Conservation (phyloP, 2,888 invertebrate genomes). For the Achlya flavicornis region DNA sequence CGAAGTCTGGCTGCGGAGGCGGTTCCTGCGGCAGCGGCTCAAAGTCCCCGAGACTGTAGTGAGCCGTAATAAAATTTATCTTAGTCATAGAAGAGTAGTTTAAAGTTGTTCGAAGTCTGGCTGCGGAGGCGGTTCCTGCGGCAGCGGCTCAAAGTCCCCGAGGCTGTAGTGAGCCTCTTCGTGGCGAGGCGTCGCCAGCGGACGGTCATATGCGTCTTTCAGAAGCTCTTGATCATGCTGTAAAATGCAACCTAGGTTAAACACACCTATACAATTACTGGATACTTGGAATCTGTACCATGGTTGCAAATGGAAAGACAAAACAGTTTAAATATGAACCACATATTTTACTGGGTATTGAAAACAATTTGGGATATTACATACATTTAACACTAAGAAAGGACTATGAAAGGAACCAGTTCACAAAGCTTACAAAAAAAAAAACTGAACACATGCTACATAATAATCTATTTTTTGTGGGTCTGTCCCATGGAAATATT, state of each 20-base stretch:
- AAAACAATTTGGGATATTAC: too few relatives aligned
- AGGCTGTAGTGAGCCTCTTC: slow-evolving; percentile 77
- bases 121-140: slow-evolving; percentile 79
- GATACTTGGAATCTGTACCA: too few relatives aligned
- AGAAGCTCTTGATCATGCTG: slow-evolving; percentile 76
- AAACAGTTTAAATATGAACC: too few relatives aligned
- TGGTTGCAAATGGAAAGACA: too few relatives aligned
- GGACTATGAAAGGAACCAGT: too few relatives aligned
- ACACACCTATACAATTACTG: too few relatives aligned
- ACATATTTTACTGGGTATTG: too few relatives aligned
- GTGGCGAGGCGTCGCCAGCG: slow-evolving; percentile 77
- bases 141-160: slow-evolving; percentile 78
- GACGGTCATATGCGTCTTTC: slow-evolving; percentile 77
- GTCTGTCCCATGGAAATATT: too few relatives aligned
- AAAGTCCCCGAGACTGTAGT: slow-evolving; percentile 77
- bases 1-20: slow-evolving; percentile 79
- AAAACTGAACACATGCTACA: too few relatives aligned
- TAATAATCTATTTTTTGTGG: not conserved
- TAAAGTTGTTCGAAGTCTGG: slow-evolving; percentile 80
- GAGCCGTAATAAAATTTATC: slow-evolving; percentile 44
- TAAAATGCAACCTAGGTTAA: slow-evolving; percentile 11
- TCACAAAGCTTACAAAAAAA: too few relatives aligned
- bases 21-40: slow-evolving; percentile 80
- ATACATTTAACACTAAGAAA: too few relatives aligned
- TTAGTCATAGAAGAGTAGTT: slow-evolving; percentile 15